phyloP scores from a whole-genome alignment of 1,140 invertebrate genomes.

The Apis cerana region DNA sequence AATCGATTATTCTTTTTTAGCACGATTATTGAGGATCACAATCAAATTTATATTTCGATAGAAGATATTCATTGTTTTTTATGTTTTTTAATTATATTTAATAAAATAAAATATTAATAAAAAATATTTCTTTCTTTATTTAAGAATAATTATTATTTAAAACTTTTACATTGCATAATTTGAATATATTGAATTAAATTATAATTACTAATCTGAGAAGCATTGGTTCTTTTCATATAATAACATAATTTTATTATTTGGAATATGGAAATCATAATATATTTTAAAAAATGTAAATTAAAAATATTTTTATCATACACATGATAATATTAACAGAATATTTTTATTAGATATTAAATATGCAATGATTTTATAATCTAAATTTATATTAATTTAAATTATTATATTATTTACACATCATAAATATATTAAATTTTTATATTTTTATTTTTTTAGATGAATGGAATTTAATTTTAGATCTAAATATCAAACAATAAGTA shows the following conservation, averaged over 20 bases:
- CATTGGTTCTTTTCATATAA: not conserved
- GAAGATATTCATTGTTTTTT: not conserved
- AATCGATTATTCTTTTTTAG: not conserved
- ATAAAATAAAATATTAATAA: not conserved
- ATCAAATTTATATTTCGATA: not conserved
- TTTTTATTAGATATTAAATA: too few species aligned
- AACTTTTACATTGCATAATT: not conserved
- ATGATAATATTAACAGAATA: too few species aligned
- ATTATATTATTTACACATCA: too few species aligned
- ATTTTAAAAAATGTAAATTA: not conserved
- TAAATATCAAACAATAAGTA: not conserved
- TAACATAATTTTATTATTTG: not conserved
- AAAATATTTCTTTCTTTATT: not conserved
- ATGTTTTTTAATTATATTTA: not conserved
- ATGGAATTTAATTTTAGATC: not conserved
- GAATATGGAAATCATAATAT: not conserved
- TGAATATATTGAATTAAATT: not conserved
- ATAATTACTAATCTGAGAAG: not conserved
- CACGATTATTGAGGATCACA: not conserved
- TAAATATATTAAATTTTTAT: too few species aligned
- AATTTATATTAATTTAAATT: too few species aligned
- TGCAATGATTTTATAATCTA: too few species aligned
- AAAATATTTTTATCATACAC: too few species aligned
- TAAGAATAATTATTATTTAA: not conserved
- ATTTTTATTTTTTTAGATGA: too few species aligned